phyloP scores from a whole-genome alignment of 1,140 invertebrate genomes.

The Battus philenor region DNA sequence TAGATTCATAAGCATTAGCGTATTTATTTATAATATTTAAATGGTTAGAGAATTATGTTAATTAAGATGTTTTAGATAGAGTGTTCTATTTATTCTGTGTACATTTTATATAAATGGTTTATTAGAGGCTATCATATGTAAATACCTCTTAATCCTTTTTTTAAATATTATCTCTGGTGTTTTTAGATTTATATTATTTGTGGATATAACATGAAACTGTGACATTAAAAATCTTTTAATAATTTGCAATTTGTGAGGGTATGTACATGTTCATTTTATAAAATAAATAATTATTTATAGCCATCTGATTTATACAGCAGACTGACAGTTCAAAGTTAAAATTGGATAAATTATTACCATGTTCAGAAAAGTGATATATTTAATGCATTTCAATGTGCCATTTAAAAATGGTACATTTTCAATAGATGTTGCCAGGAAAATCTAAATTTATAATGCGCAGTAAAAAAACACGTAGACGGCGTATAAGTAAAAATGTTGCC shows the following conservation, averaged over 20 bases:
- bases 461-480: too few species aligned
- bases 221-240: too few species aligned
- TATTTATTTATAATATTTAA: constrained; percentile 53
- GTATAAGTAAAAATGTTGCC: too few species aligned
- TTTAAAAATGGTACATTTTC: constrained; percentile 25
- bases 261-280: too few species aligned
- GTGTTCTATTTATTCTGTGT: constrained; percentile 59
- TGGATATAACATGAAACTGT: too few species aligned
- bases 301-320: too few species aligned
- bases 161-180: constrained; percentile 28
- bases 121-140: constrained; percentile 63
- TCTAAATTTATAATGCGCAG: background rate
- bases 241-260: too few species aligned
- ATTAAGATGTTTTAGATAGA: constrained; percentile 43
- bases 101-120: constrained; percentile 53
- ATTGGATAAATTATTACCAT: constrained; percentile 12
- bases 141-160: constrained; percentile 62
- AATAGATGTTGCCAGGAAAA: constrained; percentile 22
- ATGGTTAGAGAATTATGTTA: constrained; percentile 32
- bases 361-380: constrained; percentile 35
- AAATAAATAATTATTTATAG: too few species aligned
- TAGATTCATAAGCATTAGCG: constrained; percentile 53
- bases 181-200: too few species aligned
- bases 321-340: too few species aligned
- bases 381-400: constrained; percentile 61